A percentile compares a stretch with the other conserved stretches of the same genome.
phyloP scores from a whole-genome alignment of 2,888 invertebrate genomes.

The Tipula confusa region DNA sequence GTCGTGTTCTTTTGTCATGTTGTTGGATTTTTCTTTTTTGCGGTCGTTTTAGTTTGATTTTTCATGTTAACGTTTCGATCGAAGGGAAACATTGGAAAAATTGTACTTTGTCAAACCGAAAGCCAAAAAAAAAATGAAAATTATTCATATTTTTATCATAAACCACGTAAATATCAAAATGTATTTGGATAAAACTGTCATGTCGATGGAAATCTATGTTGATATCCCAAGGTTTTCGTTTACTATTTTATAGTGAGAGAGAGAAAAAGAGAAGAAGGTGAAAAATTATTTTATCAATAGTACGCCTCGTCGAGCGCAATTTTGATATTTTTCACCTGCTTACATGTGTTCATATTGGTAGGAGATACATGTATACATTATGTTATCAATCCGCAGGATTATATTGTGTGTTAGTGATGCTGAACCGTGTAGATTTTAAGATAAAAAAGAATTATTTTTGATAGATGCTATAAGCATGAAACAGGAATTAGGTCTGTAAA shows the following conservation, averaged over 20 bases:
- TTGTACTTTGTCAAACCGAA: background rate
- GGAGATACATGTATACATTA: background rate
- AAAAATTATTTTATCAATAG: background rate
- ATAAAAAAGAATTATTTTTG: background rate
- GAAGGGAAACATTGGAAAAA: constrained; percentile 8
- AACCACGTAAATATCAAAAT: background rate
- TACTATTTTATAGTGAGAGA: background rate
- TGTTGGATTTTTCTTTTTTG: too few relatives aligned
- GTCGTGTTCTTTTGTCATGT: background rate
- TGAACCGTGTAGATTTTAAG: background rate
- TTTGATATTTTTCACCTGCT: background rate
- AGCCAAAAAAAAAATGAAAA: background rate
- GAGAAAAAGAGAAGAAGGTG: background rate
- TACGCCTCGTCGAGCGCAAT: background rate
- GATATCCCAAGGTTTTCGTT: background rate
- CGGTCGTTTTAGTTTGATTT: background rate
- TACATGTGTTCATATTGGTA: background rate
- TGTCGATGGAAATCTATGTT: background rate
- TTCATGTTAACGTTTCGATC: background rate
- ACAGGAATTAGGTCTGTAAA: too few relatives aligned
- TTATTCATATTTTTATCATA: constrained; percentile 17
- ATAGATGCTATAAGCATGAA: too few relatives aligned
- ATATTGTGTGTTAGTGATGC: background rate
- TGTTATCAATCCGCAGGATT: background rate
- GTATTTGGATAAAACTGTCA: background rate